phyloP scores from a whole-genome alignment of 1,140 invertebrate genomes.

The Drosophila nannoptera region DNA sequence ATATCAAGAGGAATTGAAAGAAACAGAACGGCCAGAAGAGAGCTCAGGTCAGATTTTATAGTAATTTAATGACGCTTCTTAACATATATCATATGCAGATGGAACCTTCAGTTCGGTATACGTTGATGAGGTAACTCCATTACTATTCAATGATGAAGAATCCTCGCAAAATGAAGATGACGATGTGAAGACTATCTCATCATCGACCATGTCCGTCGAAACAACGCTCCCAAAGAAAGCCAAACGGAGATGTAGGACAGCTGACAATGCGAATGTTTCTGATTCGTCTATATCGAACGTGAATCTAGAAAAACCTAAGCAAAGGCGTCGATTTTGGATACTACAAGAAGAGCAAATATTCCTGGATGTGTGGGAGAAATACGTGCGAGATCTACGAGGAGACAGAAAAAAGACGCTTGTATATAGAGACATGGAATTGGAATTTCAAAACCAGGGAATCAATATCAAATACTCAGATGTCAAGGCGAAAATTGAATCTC shows the following conservation, averaged over 20 bases:
- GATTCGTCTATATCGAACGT: not conserved
- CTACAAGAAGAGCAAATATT: slow-evolving; percentile 13
- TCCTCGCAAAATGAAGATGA: not conserved
- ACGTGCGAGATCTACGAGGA: not conserved
- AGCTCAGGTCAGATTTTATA: slow-evolving; percentile 1
- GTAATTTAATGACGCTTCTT: not conserved
- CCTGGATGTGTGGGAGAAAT: slow-evolving; percentile 10
- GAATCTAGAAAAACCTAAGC: not conserved
- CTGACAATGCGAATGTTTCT: not conserved
- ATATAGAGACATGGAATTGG: slow-evolving; percentile 7
- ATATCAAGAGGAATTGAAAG: not conserved
- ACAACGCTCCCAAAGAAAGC: not conserved
- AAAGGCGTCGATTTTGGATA: slow-evolving; percentile 1
- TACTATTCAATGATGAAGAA: slow-evolving; percentile 1
- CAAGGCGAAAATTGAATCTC: slow-evolving; percentile 14
- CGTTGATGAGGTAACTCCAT: not conserved
- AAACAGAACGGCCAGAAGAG: not conserved
- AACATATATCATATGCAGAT: not conserved
- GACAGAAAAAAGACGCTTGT: not conserved
- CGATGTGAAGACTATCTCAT: not conserved
- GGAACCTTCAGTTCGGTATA: not conserved
- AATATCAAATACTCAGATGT: not conserved
- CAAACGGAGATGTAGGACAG: not conserved
- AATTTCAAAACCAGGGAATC: not conserved
- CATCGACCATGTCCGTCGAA: not conserved